Evolutionary conservation across 2,113 vertebrate genomes (phyloP), one percentile per base, ranked within the genome.

Genomic region (Tretioscincus oriximinensis): DNA sequence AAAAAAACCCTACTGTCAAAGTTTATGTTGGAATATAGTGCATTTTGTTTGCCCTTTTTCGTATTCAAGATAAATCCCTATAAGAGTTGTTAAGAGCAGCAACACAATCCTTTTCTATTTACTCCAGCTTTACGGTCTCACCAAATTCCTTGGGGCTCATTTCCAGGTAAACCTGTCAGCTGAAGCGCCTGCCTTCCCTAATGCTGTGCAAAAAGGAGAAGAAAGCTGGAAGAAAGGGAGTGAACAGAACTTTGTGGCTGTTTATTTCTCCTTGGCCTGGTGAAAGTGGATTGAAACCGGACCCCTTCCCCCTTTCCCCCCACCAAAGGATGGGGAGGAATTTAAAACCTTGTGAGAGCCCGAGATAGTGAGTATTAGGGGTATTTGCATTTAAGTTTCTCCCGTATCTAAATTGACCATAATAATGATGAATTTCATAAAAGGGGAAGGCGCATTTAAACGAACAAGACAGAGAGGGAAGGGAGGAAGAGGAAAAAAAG

Each of bases 211-310:
- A 80, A 80, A 61, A 45, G 47, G 20, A n/a, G 35, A 41, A 41
- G 5, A 41, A 41, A 41, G 29, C 10, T 3, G 9, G 9, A 18
- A 35, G 3, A 24, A 28, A 31, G 5, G 20, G 21, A 18, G 70
- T 35, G 60, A 28, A 49, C 49, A n/a, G 26, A 80, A 72, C 78
- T 76, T 76, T 31, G 54, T 51, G 61, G 18, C 54, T 51, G 16
- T 67, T 81, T 76, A 68, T 70, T 76, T 61, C 65, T 73, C 29
- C 22, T 69, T 76, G 31, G 26, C 51, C 60, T 69, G 61, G 65
- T 76, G 61, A 82, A 81, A 58, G 14, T 22, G 35, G 35, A 69
- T 82, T 82, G 61, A 63, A 82, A 76, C 63, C n/a, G 5, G 9
- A 2, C 76, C 21, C 76, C n/a, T 49, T 9, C 26, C n/a, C 29